Percentiles rank a stretch among this genome's conserved stretches.
phyloP scores from a whole-genome alignment of 2,113 vertebrate species.

The Protomyctophum bolini region DNA sequence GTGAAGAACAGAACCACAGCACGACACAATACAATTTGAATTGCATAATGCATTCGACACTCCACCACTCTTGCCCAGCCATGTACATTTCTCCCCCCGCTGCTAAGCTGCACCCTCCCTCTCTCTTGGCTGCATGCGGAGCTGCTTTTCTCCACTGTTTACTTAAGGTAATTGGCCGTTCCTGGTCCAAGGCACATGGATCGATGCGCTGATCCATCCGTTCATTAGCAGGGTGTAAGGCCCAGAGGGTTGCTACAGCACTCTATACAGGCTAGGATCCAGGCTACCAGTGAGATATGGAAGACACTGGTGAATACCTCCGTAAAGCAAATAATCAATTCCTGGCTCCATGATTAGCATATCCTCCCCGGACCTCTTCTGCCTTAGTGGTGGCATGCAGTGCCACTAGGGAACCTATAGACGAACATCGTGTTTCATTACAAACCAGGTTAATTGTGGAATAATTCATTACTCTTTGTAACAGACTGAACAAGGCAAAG shows the following conservation, averaged over 20 bases:
- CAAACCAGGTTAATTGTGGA: conserved; percentile 61
- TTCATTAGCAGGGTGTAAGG: conserved; percentile 71
- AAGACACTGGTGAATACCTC: conserved; percentile 44
- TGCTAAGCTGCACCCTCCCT: conserved; percentile 1
- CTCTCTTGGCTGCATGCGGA: conserved; percentile 35
- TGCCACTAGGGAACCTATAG: conserved; percentile 42
- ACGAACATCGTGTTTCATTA: conserved; percentile 63
- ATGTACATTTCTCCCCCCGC: conserved; percentile 41
- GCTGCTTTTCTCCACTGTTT: conserved; percentile 61
- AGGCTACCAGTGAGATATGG: conserved; percentile 42
- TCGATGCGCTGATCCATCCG: conserved; percentile 74
- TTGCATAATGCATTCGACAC: conserved; percentile 49
- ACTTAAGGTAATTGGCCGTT: conserved; percentile 73
- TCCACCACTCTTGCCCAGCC: conserved; percentile 2
- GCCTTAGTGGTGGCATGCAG: conserved; percentile 13
- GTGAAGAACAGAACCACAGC: conserved; percentile 43
- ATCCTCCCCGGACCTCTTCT: conserved; percentile 20
- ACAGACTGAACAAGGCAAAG: conserved; percentile 32
- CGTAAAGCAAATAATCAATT: conserved; percentile 59
- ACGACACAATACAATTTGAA: conserved; percentile 53
- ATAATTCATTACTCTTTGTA: conserved; percentile 48
- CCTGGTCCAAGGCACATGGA: conserved; percentile 58
- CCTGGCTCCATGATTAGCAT: conserved; percentile 35
- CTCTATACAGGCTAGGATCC: conserved; percentile 54
- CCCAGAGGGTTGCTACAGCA: conserved; percentile 62